Evolutionary conservation across 1,140 invertebrate species (phyloP), one percentile per base, ranked within the genome.

Genomic region (Drosophila pseudoobscura): DNA sequence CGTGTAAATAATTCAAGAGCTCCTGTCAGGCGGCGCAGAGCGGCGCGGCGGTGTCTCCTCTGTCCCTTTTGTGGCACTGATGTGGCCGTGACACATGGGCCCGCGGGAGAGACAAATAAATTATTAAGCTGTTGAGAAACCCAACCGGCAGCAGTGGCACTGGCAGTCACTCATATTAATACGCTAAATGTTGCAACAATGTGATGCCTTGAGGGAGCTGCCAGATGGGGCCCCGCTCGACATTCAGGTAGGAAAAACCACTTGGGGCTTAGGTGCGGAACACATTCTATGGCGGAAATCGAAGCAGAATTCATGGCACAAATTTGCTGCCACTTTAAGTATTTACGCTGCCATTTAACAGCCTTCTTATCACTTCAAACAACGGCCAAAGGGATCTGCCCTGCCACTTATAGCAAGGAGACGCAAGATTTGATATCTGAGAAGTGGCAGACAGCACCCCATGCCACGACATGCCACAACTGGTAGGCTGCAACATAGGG

Each of bases 71-170:
- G 46, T 15, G 53, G 43, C 24, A 46, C 26, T 71, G 76, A 85
- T 61, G 78, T 62, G 57, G 44, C 51, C 45, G 43, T 78, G 82
- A 78, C 82, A 88, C 78, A 82, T 78, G 78, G 78, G 71, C 57
- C 72, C 63, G 47, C 47, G 54, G 60, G 61, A 45, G 55, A 55
- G 56, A 55, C 80, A 76, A 58, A 85, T 87, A 79, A 87, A 88
- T 83, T 87, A 87, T 87, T 88, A 72, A 88, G 75, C 69, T 83
- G 78, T 87, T 87, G 88, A 78, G 70, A 73, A 69, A 66, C 47
- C 35, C 72, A 66, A 61, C 65, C 62, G 68, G 78, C 78, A 70
- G 78, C 73, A 39, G 11, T 39, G 61, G 78, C 61, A 64, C 55
- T 39, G 61, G 78, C 61, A 64, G 62, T 75, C 72, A 55, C 71